Percentiles rank a stretch among this genome's conserved stretches.
These are phyloP conservation scores for Bergia sp. DNA, from an alignment of 92 coral and sea anemone species.

Conservation along the genomic window DNA sequence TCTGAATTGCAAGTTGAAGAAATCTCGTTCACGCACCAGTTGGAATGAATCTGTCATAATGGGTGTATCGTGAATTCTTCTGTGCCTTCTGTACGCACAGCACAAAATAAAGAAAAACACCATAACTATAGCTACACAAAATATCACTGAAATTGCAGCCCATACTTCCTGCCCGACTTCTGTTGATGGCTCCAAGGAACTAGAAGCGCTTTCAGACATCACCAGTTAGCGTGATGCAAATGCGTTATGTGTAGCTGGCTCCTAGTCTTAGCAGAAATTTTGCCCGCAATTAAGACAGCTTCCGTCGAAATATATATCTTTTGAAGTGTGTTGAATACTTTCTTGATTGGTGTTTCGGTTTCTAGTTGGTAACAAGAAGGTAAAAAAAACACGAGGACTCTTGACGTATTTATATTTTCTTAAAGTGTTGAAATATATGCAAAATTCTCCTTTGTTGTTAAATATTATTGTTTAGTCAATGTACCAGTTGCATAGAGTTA, in stretches of 20 bases:
- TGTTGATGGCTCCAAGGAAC: constrained; percentile 47
- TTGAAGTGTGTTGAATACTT: neutral
- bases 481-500: neutral
- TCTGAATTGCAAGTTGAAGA: constrained; percentile 12
- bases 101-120: constrained; percentile 83
- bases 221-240: neutral
- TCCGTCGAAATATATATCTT: neutral
- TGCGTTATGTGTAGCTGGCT: neutral
- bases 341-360: neutral
- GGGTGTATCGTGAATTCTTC: constrained; percentile 72
- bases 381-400: neutral
- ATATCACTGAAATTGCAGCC: constrained; percentile 88
- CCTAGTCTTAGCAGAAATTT: neutral
- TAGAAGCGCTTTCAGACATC: constrained; percentile 63
- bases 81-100: constrained; percentile 85
- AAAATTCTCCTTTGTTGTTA: neutral
- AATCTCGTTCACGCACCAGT: constrained; percentile 14
- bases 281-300: neutral
- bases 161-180: constrained; percentile 76
- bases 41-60: constrained; percentile 37
- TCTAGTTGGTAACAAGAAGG: neutral
- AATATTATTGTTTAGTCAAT: neutral
- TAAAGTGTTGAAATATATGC: neutral
- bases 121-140: constrained; percentile 75
- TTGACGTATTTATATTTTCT: neutral